These are phyloP conservation scores for Apteryx mantelli DNA, from an alignment of 2,113 vertebrate genomes.

Conservation along the genomic window DNA sequence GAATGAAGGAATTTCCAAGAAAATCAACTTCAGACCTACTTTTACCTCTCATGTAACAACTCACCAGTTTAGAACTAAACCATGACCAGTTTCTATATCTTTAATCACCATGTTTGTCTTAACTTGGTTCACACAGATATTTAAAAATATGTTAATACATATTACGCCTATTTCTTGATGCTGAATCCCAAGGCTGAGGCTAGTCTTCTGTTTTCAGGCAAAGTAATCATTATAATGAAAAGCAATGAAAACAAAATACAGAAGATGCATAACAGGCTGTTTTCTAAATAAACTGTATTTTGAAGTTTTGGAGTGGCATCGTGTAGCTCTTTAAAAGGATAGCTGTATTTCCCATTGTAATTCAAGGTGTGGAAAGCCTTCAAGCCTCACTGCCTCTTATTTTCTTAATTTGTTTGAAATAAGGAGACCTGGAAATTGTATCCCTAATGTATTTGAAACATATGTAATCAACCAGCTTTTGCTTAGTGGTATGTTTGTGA, in stretches of 20 bases:
- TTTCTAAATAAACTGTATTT: not conserved
- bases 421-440: not conserved
- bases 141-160: not conserved
- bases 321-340: not conserved
- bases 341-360: accelerated
- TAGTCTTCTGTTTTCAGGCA: not conserved
- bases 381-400: not conserved
- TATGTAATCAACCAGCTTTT: not conserved
- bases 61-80: not conserved
- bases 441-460: not conserved
- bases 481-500: not conserved
- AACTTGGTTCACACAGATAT: not conserved
- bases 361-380: not conserved
- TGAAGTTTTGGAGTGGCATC: not conserved
- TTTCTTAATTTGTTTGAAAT: not conserved
- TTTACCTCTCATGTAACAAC: not conserved
- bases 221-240: not conserved
- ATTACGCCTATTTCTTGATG: not conserved
- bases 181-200: not conserved
- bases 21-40: not conserved
- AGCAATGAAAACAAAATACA: not conserved
- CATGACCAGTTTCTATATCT: accelerated
- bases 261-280: accelerated
- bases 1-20: not conserved
- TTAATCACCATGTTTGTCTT: not conserved